Percentiles rank a stretch among this genome's conserved stretches.
Evolutionary conservation across 2,113 vertebrate genomes (phyloP).

Genomic region (Nannobrachium achirus): DNA sequence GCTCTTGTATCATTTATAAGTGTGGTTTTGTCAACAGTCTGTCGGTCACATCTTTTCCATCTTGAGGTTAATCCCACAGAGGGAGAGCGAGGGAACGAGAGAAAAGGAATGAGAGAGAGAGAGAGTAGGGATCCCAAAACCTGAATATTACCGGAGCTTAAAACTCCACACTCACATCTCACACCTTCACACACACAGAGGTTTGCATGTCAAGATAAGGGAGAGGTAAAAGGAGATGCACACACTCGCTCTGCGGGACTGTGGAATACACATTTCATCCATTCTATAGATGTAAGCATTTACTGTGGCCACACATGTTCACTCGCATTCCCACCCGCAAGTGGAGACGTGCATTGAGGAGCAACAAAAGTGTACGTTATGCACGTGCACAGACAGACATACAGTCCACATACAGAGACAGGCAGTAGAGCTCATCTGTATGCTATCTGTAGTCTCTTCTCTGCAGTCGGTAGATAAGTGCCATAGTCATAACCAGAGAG

Average conservation of each 20-base stretch:
- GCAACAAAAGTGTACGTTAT: too few species aligned
- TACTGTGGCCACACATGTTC: slow-evolving; percentile 16
- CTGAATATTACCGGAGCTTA: slow-evolving; percentile 74
- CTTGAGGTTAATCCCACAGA: slow-evolving; percentile 76
- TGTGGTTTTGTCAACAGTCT: slow-evolving; percentile 69
- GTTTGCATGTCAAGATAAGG: slow-evolving; percentile 79
- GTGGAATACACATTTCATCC: too few species aligned
- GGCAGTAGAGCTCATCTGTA: slow-evolving; percentile 67
- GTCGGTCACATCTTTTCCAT: slow-evolving; percentile 68
- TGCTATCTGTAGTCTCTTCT: slow-evolving; percentile 70
- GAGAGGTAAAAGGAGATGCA: slow-evolving; percentile 65
- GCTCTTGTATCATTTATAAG: slow-evolving; percentile 69
- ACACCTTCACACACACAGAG: slow-evolving; percentile 67
- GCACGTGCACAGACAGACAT: background rate
- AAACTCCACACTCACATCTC: slow-evolving; percentile 74
- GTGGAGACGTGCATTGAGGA: background rate
- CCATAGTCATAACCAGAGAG: slow-evolving; percentile 70
- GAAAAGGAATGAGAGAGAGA: too few species aligned
- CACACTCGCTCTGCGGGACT: background rate
- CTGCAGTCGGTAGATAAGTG: slow-evolving; percentile 78
- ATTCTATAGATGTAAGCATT: background rate
- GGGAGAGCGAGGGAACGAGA: slow-evolving; percentile 44
- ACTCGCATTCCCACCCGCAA: slow-evolving; percentile 19
- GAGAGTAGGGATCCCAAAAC: slow-evolving; percentile 46
- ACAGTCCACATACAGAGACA: slow-evolving; percentile 44